Percentiles rank a stretch among this genome's conserved stretches.
Conservation (phyloP, 2,888 invertebrate species). For the Pollenia angustigena region DNA sequence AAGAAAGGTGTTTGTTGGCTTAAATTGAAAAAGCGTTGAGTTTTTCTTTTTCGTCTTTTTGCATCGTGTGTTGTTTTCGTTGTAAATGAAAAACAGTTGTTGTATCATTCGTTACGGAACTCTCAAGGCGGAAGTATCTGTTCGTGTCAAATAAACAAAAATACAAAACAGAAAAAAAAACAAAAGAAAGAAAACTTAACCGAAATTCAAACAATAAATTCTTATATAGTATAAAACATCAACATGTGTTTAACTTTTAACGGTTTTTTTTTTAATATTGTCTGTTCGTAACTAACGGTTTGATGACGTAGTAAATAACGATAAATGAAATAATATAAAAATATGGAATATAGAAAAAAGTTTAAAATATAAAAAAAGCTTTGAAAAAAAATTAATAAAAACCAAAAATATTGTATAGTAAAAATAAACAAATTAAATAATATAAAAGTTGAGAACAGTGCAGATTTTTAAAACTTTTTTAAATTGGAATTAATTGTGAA, state of each 20-base stretch:
- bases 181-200: conserved; percentile 22
- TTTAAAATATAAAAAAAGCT: neutral
- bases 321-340: neutral
- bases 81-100: conserved; percentile 81
- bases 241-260: conserved; percentile 60
- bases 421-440: too few species aligned
- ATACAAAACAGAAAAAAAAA: conserved; percentile 16
- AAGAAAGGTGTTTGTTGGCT: conserved; percentile 33
- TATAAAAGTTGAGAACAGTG: too few species aligned
- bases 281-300: conserved; percentile 2
- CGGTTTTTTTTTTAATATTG: conserved; percentile 28
- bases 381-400: too few species aligned
- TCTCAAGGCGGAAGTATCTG: conserved; percentile 81
- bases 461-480: neutral
- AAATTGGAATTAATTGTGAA: neutral
- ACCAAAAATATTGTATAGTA: too few species aligned
- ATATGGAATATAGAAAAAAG: neutral
- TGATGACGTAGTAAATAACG: conserved; percentile 2
- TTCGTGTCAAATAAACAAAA: conserved; percentile 64
- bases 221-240: neutral
- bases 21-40: conserved; percentile 43
- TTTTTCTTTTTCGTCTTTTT: conserved; percentile 56
- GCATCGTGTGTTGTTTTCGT: conserved; percentile 79
- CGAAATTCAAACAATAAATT: neutral
- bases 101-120: conserved; percentile 82